Evolutionary conservation across 2,888 invertebrate genomes (phyloP), one percentile per base, ranked within the genome.

Genomic region (Himalopsyche anomala): DNA sequence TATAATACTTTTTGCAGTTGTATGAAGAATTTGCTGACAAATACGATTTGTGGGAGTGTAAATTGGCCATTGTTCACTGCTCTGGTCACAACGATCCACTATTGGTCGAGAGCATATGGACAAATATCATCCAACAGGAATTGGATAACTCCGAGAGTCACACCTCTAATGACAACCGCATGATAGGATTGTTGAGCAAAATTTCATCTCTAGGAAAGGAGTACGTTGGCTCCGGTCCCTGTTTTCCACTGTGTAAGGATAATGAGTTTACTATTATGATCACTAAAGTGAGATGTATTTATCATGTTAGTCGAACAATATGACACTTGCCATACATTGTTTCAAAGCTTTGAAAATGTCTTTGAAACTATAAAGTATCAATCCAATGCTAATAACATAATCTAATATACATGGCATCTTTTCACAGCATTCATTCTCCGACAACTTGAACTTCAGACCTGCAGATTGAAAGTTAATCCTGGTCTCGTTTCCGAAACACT

Each of bases 11-110:
- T 89, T 90, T 90, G 84, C 89, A 96, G 95, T 92, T 99, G 54
- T 99, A 98, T 91, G 96, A 97, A 91, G 96, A 98, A 89, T 99
- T 97, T 92, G 98, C 98, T 0, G 98, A 98, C 90, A 96, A 96
- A 4, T 97, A 97, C 91, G 95, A 96, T 89, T 93, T 99, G 74
- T 96, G 97, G 95, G 98, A 99, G 92, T 97, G 98, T 91, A 98
- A 99, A 92, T 93, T 99, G 86, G 97, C 98, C 8, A 98, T 99
- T 89, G 95, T 99, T 81, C 97, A 98, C 90, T 98, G 98, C 91
- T 98, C 99, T 8, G 98, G 98, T 17, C 97, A 98, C 91, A 96
- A 96, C 89, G 99, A 99, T 91, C 95, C 96, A 0, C 93, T 96
- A 86, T 93, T 99, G 12, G 96, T 99, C 80, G 97, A 98, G 91